Evolutionary conservation across 2,113 vertebrate species (phyloP).

Genomic region (Triplophysa rosa): DNA sequence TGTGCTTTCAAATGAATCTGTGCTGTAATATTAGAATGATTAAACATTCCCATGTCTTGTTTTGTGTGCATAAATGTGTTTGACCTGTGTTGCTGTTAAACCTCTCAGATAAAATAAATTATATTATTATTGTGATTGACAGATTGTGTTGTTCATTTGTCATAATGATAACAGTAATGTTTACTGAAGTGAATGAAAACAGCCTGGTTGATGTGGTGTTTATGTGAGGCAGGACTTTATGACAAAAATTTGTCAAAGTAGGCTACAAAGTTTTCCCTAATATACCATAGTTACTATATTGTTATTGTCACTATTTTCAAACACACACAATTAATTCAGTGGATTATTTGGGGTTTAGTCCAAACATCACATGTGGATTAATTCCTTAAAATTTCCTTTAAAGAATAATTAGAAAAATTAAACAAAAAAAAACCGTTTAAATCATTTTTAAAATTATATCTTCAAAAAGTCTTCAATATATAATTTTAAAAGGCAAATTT

Average conservation of each 20-base stretch:
- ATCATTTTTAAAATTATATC: too few species aligned
- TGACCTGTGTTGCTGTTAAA: conserved; percentile 56
- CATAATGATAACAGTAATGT: neutral
- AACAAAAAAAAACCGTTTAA: too few species aligned
- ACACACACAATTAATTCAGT: too few species aligned
- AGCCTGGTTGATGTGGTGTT: neutral
- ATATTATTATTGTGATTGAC: conserved; percentile 47
- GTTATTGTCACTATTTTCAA: neutral
- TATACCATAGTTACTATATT: neutral
- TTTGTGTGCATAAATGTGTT: conserved; percentile 54
- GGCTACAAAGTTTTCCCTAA: neutral
- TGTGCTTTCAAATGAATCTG: conserved; percentile 51
- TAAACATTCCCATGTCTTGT: conserved; percentile 43
- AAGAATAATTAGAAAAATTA: too few species aligned
- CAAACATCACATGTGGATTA: too few species aligned
- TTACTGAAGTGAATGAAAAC: neutral
- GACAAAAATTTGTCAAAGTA: too few species aligned
- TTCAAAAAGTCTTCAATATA: too few species aligned
- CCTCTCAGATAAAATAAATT: conserved; percentile 69
- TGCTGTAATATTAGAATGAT: conserved; percentile 40
- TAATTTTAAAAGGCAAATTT: too few species aligned
- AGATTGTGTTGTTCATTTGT: neutral
- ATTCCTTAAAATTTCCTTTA: too few species aligned
- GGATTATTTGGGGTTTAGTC: too few species aligned
- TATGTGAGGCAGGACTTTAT: neutral